These are phyloP conservation scores for Cryptocephalus moraei DNA, from an alignment of 2,888 invertebrate genomes.

Conservation along the genomic window DNA sequence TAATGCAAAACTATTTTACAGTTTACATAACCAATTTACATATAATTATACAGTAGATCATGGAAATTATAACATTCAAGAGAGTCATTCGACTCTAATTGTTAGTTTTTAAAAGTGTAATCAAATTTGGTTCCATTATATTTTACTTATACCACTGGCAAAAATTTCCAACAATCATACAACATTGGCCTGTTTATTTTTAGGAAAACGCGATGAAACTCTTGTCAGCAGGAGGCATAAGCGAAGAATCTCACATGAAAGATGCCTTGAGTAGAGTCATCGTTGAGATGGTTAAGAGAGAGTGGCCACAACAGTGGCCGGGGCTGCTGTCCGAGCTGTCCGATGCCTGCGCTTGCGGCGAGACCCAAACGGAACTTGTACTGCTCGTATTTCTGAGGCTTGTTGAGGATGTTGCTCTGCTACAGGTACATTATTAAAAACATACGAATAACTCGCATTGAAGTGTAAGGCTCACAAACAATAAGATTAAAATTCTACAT, in stretches of 20 bases:
- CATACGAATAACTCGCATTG: no score
- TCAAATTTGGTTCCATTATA: no score
- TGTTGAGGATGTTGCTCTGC: conserved; percentile 85
- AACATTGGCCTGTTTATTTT: conserved; percentile 3
- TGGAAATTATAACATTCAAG: no score
- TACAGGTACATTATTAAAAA: conserved; percentile 49
- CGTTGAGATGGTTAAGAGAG: conserved; percentile 93
- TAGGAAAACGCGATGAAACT: conserved; percentile 83
- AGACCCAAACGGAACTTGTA: conserved; percentile 83
- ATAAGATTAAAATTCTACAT: no score
- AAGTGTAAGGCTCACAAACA: no score
- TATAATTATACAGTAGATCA: no score
- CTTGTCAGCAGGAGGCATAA: conserved; percentile 64
- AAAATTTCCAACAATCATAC: no score
- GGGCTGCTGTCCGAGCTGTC: conserved; percentile 73
- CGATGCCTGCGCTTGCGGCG: conserved; percentile 71
- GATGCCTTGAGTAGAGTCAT: conserved; percentile 82
- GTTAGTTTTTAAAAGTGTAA: no score
- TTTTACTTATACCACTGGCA: no score
- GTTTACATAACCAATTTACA: no score
- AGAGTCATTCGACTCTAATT: no score
- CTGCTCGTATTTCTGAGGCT: conserved; percentile 79
- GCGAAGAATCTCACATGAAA: conserved; percentile 67
- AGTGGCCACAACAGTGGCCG: conserved; percentile 98
- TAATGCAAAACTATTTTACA: no score